Percentiles rank a stretch among this genome's conserved stretches.
Evolutionary conservation across 2,113 vertebrate species (phyloP).

Genomic region (Mandrillus leucophaeus): DNA sequence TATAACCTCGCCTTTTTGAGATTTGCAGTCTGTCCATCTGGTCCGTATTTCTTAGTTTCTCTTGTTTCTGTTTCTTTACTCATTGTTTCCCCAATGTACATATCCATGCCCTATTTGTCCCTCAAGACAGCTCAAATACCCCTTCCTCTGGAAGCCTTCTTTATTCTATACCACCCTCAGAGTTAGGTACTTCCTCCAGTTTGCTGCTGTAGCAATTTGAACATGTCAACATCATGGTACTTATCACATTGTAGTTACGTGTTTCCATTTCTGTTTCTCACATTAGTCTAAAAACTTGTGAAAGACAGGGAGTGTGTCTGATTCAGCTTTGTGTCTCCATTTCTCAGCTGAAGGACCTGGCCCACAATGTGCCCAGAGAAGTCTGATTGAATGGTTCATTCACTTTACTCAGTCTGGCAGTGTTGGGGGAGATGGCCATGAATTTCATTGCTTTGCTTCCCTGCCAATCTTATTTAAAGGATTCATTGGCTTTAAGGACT

Average conservation of each 20-base stretch:
- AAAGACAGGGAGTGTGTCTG: background rate
- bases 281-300: background rate
- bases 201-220: background rate
- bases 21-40: background rate
- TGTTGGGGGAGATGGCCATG: background rate
- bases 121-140: background rate
- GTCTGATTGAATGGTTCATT: slow-evolving; percentile 9
- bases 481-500: slow-evolving; percentile 44
- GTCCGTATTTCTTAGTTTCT: slow-evolving; percentile 37
- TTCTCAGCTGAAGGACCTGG: background rate
- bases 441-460: slow-evolving; percentile 42
- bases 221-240: background rate
- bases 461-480: background rate
- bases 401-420: background rate
- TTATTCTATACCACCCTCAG: slow-evolving; percentile 22
- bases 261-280: slow-evolving; percentile 38
- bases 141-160: slow-evolving; percentile 10
- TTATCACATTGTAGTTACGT: background rate
- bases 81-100: slow-evolving; percentile 21
- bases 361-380: background rate
- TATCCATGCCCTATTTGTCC: background rate
- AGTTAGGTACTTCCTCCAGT: slow-evolving; percentile 14
- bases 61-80: slow-evolving; percentile 34
- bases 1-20: background rate
- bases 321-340: background rate